phyloP scores from a whole-genome alignment of 2,797 vertebrate species.

The Oreonectes daqikongensis region DNA sequence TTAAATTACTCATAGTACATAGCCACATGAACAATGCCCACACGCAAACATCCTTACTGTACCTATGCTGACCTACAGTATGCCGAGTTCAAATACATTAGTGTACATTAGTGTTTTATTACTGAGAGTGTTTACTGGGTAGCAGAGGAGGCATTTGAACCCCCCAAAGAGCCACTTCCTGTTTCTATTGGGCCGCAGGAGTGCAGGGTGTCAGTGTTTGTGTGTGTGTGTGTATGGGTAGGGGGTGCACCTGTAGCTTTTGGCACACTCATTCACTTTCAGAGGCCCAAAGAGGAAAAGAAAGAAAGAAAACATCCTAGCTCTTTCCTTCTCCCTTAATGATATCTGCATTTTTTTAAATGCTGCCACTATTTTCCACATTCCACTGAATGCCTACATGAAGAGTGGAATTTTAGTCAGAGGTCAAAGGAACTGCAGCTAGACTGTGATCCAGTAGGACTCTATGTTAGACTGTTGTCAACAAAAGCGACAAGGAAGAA shows the following conservation, averaged over 20 bases:
- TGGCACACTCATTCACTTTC: conserved; percentile 45
- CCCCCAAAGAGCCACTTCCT: conserved; percentile 51
- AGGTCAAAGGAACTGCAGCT: conserved; percentile 24
- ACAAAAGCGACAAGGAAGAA: neutral
- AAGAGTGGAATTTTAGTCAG: neutral
- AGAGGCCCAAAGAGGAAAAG: conserved; percentile 48
- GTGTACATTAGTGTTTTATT: neutral
- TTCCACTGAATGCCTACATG: neutral
- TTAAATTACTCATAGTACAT: neutral
- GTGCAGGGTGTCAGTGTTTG: conserved; percentile 7
- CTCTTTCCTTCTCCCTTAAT: conserved; percentile 28
- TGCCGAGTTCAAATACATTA: conserved; percentile 7
- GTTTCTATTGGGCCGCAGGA: conserved; percentile 49
- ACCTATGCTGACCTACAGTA: no score
- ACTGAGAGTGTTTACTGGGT: conserved; percentile 19
- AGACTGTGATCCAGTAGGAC: neutral
- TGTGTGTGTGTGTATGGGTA: neutral
- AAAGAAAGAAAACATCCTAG: conserved; percentile 48
- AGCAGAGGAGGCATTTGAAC: conserved; percentile 25
- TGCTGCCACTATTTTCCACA: conserved; percentile 26
- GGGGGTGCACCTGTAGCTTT: conserved; percentile 54
- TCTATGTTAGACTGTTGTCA: conserved; percentile 21
- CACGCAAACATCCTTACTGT: neutral
- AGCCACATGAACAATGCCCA: neutral
- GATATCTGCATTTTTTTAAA: conserved; percentile 14